Evolutionary conservation across 2,888 invertebrate species (phyloP).

Genomic region (Erynnis tages): DNA sequence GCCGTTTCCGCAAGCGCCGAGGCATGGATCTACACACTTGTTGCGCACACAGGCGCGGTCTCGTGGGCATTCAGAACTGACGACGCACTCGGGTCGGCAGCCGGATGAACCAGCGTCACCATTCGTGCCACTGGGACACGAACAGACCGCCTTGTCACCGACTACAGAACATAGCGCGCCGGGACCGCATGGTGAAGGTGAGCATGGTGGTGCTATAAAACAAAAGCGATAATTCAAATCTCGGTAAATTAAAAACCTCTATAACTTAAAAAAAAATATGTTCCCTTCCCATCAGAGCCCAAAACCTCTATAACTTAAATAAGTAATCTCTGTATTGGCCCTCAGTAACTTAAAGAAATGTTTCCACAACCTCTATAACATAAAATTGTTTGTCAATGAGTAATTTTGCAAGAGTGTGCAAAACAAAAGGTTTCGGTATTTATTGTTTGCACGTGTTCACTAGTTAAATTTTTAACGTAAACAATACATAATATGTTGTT

Average conservation of each 20-base stretch:
- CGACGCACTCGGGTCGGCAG: slow-evolving; percentile 91
- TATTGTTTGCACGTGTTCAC: background rate
- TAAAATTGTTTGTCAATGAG: too few relatives aligned
- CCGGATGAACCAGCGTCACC: slow-evolving; percentile 88
- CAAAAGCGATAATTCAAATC: background rate
- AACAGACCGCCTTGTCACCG: slow-evolving; percentile 85
- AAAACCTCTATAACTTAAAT: background rate
- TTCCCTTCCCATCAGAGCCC: too few relatives aligned
- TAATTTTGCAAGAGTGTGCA: too few relatives aligned
- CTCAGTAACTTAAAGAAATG: background rate
- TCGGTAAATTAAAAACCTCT: too few relatives aligned
- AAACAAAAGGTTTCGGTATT: background rate
- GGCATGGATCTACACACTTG: slow-evolving; percentile 91
- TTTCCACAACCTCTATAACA: slow-evolving; percentile 1
- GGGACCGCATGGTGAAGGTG: slow-evolving; percentile 89
- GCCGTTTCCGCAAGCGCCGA: slow-evolving; percentile 89
- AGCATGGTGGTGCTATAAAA: slow-evolving; percentile 82
- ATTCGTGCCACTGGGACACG: slow-evolving; percentile 87
- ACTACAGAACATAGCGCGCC: slow-evolving; percentile 85
- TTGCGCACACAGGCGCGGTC: slow-evolving; percentile 89
- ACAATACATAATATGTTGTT: background rate
- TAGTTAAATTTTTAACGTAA: background rate
- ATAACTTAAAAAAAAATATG: background rate
- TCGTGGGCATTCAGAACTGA: slow-evolving; percentile 90
- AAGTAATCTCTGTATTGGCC: background rate